A percentile compares a stretch with the other conserved stretches of the same genome.
Conservation (phyloP, 2,113 vertebrate genomes). For the Vulpes vulpes region DNA sequence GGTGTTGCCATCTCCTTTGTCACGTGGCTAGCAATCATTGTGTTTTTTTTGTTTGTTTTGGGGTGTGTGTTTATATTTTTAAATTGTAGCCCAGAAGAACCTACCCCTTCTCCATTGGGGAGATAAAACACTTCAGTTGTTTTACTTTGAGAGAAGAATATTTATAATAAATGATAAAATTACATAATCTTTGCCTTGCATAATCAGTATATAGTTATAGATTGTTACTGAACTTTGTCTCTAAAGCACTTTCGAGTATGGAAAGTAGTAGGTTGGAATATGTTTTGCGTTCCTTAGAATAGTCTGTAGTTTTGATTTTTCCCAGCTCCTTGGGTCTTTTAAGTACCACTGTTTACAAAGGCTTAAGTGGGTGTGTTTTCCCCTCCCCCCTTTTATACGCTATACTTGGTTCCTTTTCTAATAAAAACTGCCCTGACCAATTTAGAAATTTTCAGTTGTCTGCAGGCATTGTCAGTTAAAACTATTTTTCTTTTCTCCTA, state of each 20-base stretch:
- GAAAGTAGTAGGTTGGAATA: conserved; percentile 51
- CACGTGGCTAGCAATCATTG: conserved; percentile 85
- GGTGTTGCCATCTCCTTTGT: conserved; percentile 81
- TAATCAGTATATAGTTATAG: conserved; percentile 82
- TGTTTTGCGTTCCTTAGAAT: conserved; percentile 42
- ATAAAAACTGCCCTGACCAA: conserved; percentile 27
- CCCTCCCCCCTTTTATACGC: conserved; percentile 40
- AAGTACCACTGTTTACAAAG: conserved; percentile 72
- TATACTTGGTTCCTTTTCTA: conserved; percentile 73
- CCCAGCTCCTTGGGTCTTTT: conserved; percentile 46
- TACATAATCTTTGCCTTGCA: conserved; percentile 87
- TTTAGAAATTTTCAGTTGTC: conserved; percentile 74
- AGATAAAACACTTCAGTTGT: conserved; percentile 24
- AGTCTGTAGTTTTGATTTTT: conserved; percentile 54
- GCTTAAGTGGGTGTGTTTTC: conserved; percentile 68
- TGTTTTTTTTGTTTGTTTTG: conserved; percentile 78
- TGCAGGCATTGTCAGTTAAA: conserved; percentile 56
- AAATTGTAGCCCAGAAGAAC: conserved; percentile 49
- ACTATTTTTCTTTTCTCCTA: background rate
- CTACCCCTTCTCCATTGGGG: background rate
- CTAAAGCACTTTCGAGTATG: conserved; percentile 62
- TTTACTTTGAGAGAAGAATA: conserved; percentile 66
- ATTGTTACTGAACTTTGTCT: conserved; percentile 64
- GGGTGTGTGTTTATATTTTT: conserved; percentile 76
- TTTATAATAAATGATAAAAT: conserved; percentile 87